These are phyloP conservation scores for Leptura quadrifasciata DNA, from an alignment of 2,888 invertebrate genomes.

Conservation along the genomic window DNA sequence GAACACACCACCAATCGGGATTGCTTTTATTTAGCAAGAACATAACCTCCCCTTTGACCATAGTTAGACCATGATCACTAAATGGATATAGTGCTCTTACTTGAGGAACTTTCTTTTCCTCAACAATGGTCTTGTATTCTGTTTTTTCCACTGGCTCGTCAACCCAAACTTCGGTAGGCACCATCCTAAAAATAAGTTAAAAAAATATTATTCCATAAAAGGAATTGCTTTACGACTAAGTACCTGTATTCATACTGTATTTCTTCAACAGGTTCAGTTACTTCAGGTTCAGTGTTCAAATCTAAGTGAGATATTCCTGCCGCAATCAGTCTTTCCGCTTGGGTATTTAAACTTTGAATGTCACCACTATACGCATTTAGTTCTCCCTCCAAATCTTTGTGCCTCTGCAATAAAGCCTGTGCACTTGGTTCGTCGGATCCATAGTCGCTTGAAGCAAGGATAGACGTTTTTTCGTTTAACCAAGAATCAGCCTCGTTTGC, in stretches of 20 bases:
- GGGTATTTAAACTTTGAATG: constrained; percentile 84
- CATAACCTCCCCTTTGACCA: constrained; percentile 89
- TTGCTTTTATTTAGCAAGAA: constrained; percentile 95
- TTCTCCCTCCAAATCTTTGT: constrained; percentile 91
- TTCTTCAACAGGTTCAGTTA: constrained; percentile 79
- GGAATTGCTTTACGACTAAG: constrained; percentile 32
- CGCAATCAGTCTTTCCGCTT: constrained; percentile 85
- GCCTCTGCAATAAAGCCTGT: constrained; percentile 90
- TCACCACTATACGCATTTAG: constrained; percentile 92
- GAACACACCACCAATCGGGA: constrained; percentile 99
- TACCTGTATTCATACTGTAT: constrained; percentile 74
- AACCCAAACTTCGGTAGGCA: constrained; percentile 95
- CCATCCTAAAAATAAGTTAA: constrained; percentile 73
- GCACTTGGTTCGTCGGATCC: constrained; percentile 94
- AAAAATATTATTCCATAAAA: not conserved
- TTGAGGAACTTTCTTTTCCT: constrained; percentile 91
- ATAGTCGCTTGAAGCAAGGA: constrained; percentile 92
- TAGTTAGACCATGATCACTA: constrained; percentile 93
- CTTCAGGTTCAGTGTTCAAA: constrained; percentile 81
- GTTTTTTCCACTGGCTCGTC: constrained; percentile 91
- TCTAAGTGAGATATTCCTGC: constrained; percentile 84
- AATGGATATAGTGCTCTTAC: constrained; percentile 92
- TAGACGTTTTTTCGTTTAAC: constrained; percentile 95
- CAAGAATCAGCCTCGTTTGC: constrained; percentile 98
- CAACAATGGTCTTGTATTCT: constrained; percentile 90